Evolutionary conservation across 1,140 invertebrate species (phyloP).

Genomic region (Drosophila takahashii): DNA sequence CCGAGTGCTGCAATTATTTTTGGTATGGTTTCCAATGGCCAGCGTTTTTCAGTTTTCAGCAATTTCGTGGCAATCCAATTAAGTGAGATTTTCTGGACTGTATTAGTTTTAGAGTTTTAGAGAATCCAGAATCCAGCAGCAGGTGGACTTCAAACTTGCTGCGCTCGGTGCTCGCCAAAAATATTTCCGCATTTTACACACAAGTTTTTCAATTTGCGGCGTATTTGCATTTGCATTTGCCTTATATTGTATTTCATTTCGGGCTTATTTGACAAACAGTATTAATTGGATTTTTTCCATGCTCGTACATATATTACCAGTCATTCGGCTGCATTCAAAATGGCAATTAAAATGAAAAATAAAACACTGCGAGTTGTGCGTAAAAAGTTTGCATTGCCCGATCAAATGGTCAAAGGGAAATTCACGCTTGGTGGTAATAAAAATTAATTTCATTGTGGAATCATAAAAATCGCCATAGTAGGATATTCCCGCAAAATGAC

Average conservation of each 20-base stretch:
- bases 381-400: slow-evolving; percentile 28
- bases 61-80: slow-evolving; percentile 30
- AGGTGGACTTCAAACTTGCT: background rate
- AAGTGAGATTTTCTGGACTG: slow-evolving; percentile 1
- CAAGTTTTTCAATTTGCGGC: slow-evolving; percentile 33
- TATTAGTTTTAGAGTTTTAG: slow-evolving; percentile 40
- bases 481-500: slow-evolving; percentile 55
- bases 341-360: slow-evolving; percentile 58
- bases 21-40: background rate
- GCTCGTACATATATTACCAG: slow-evolving; percentile 42
- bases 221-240: slow-evolving; percentile 55
- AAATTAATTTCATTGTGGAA: slow-evolving; percentile 57
- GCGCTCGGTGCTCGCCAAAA: too few species aligned
- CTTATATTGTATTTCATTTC: slow-evolving; percentile 54
- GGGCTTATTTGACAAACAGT: slow-evolving; percentile 61
- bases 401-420: slow-evolving; percentile 51
- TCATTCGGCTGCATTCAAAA: slow-evolving; percentile 46
- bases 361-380: slow-evolving; percentile 28
- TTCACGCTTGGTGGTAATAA: slow-evolving; percentile 57
- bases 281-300: slow-evolving; percentile 69
- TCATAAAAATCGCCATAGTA: slow-evolving; percentile 54
- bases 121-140: background rate
- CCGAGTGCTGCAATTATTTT: slow-evolving; percentile 26
- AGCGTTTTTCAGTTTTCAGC: background rate
- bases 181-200: slow-evolving; percentile 27